Percentiles rank a stretch among this genome's conserved stretches.
These are phyloP conservation scores for Pristionchus maxplancki DNA, from an alignment of 2,888 invertebrate species.

Conservation along the genomic window DNA sequence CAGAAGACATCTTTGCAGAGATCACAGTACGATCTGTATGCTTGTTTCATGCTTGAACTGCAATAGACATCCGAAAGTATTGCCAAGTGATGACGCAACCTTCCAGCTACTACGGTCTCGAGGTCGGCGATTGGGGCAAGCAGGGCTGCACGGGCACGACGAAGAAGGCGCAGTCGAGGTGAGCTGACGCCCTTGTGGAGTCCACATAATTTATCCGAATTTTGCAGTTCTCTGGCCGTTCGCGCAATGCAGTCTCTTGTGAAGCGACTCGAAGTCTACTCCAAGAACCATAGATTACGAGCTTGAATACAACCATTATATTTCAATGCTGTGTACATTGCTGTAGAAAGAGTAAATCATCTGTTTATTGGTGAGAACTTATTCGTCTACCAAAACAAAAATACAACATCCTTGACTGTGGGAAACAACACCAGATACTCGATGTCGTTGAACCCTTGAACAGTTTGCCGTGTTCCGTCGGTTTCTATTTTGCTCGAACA, in stretches of 20 bases:
- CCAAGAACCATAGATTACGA: not conserved
- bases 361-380: too few relatives aligned
- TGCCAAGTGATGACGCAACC: not conserved
- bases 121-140: constrained; percentile 34
- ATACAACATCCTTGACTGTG: not conserved
- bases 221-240: not conserved
- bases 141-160: constrained; percentile 31
- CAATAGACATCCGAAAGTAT: too few relatives aligned
- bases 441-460: not conserved
- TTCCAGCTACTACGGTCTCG: constrained; percentile 26
- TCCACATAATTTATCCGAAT: not conserved
- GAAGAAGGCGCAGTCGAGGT: not conserved
- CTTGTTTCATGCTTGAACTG: too few relatives aligned
- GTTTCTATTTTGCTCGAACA: constrained; percentile 12
- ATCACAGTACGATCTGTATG: too few relatives aligned
- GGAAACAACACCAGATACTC: not conserved
- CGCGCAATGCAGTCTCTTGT: not conserved
- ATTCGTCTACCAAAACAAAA: too few relatives aligned
- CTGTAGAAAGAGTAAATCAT: not conserved
- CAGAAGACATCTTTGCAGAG: not conserved
- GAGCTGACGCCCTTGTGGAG: not conserved
- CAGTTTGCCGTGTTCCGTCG: not conserved
- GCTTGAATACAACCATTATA: not conserved
- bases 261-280: not conserved
- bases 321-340: not conserved